Conservation (phyloP, 35 echinoderm and acorn worm species). For the Amphiura filiformis region DNA sequence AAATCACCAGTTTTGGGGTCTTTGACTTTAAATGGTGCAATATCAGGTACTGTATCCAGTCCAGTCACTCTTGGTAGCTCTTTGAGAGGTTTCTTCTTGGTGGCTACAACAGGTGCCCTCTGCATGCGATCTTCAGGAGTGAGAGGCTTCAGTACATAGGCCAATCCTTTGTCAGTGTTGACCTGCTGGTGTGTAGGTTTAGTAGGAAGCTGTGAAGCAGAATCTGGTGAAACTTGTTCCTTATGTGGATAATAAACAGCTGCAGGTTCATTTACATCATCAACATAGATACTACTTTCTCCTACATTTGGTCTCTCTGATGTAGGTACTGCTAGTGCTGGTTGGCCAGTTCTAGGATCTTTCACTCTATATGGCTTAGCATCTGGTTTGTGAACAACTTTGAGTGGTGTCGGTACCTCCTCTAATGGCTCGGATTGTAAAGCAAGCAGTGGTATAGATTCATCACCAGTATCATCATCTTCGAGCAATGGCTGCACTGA, state of each 20-base stretch:
- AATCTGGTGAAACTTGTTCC: neutral
- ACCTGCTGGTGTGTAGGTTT: conserved; percentile 5
- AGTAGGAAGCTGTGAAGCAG: no score
- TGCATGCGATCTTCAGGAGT: neutral
- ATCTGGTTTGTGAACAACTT: neutral
- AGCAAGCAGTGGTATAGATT: neutral
- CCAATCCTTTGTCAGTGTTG: conserved; percentile 40
- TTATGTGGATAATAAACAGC: conserved; percentile 26
- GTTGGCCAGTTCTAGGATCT: conserved; percentile 44
- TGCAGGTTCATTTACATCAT: conserved; percentile 5
- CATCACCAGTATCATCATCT: neutral
- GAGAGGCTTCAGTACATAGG: conserved; percentile 35
- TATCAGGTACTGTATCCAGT: neutral
- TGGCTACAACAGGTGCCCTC: neutral
- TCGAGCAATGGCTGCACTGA: neutral
- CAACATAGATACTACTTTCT: conserved; percentile 13
- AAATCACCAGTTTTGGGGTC: neutral
- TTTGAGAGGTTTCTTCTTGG: neutral
- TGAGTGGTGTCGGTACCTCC: conserved; percentile 29
- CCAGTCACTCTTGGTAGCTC: neutral
- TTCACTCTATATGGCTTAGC: conserved; percentile 8
- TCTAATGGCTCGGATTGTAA: neutral
- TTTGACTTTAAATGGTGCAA: neutral
- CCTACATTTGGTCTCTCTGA: conserved; percentile 5
- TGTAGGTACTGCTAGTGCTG: conserved; percentile 30